A percentile compares a stretch with the other conserved stretches of the same genome.
These are phyloP conservation scores for Rissa tridactyla DNA, from an alignment of 2,113 vertebrate species.

Conservation along the genomic window DNA sequence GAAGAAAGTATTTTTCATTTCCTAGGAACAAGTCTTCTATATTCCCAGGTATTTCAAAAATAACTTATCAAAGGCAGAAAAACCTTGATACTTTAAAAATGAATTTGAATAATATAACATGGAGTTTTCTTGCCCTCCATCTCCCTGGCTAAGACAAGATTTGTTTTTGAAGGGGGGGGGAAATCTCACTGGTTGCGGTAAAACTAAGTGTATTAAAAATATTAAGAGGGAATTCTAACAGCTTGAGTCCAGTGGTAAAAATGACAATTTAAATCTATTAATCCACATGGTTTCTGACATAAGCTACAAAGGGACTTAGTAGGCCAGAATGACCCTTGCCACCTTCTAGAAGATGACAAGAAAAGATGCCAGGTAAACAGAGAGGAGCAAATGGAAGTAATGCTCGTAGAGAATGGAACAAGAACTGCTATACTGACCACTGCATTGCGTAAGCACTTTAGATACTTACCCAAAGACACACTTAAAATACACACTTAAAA, in stretches of 20 bases:
- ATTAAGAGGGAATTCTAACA: not conserved
- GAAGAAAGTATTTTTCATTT: slow-evolving; percentile 17
- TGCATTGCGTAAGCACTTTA: not conserved
- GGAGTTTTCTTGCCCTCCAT: not conserved
- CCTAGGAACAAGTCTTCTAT: slow-evolving; percentile 2
- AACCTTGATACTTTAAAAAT: slow-evolving; percentile 28
- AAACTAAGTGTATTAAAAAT: not conserved
- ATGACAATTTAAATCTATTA: not conserved
- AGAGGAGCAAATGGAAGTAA: not conserved
- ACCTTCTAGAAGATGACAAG: not conserved
- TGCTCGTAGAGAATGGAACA: not conserved
- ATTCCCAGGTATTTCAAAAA: slow-evolving; percentile 31
- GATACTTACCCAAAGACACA: not conserved
- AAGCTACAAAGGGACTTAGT: not conserved
- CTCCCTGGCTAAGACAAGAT: not conserved
- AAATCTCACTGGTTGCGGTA: not conserved
- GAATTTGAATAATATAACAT: not conserved
- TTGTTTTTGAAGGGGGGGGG: not conserved
- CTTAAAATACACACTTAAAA: not conserved
- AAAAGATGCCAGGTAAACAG: not conserved
- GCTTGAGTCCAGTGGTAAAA: not conserved
- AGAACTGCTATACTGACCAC: not conserved
- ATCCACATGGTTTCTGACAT: not conserved
- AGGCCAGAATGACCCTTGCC: not conserved
- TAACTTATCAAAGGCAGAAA: slow-evolving; percentile 33